Conservation (phyloP, 2,113 vertebrate species). For the Anser brachyrhynchus region DNA sequence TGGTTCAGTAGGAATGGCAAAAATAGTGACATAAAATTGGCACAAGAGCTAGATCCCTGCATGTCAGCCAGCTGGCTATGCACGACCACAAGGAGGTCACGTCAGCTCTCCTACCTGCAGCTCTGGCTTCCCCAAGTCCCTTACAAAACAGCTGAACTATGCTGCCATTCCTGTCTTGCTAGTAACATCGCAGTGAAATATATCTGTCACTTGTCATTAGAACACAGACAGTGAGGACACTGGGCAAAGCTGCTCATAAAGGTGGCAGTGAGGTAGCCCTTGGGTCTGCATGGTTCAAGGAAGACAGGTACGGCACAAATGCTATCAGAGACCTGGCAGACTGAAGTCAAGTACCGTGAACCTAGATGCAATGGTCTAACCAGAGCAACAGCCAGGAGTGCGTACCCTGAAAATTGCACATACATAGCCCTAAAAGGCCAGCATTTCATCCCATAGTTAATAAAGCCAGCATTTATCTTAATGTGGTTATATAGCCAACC, state of each 20-base stretch:
- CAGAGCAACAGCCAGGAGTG: background rate
- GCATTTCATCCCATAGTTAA: background rate
- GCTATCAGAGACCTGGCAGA: background rate
- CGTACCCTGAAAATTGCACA: background rate
- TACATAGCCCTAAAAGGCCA: background rate
- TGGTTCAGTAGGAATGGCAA: background rate
- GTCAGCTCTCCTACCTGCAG: background rate
- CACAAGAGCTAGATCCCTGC: background rate
- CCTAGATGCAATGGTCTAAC: background rate
- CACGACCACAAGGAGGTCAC: accelerated
- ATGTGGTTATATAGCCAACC: background rate
- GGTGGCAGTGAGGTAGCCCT: no score
- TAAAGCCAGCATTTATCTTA: background rate
- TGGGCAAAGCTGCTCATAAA: background rate
- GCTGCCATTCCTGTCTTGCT: background rate
- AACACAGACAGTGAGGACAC: background rate
- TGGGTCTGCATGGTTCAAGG: accelerated
- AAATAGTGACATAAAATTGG: background rate
- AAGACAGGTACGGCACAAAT: background rate
- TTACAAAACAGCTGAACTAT: background rate
- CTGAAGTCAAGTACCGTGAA: accelerated
- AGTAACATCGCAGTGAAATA: background rate
- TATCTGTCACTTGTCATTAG: background rate
- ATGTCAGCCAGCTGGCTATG: background rate
- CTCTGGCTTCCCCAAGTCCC: background rate